Conservation (phyloP, 2,888 invertebrate species). For the Drosophila monieri region DNA sequence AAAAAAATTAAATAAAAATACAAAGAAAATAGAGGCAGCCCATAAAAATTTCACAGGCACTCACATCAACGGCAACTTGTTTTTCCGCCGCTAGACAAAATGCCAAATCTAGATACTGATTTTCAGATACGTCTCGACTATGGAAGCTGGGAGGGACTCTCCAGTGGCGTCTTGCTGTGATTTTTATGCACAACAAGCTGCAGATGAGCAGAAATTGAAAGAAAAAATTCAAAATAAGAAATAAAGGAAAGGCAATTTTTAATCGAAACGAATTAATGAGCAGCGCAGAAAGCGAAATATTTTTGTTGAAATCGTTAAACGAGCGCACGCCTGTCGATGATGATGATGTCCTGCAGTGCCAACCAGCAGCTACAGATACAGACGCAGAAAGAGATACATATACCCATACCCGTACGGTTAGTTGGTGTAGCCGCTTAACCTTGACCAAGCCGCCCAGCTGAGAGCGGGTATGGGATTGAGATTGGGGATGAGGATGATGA, state of each 20-base stretch:
- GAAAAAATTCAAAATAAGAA: conserved; percentile 39
- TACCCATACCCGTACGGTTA: conserved; percentile 36
- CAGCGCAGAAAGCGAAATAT: conserved; percentile 65
- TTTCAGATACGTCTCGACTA: conserved; percentile 21
- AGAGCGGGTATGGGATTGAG: conserved; percentile 19
- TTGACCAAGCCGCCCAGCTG: conserved; percentile 68
- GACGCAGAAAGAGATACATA: conserved; percentile 18
- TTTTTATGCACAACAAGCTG: conserved; percentile 77
- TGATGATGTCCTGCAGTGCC: conserved; percentile 78
- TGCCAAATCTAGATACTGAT: conserved; percentile 37
- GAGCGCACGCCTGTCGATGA: conserved; percentile 64
- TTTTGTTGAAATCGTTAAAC: conserved; percentile 74
- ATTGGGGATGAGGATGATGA: conserved; percentile 7
- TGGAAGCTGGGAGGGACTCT: conserved; percentile 8
- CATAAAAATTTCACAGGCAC: conserved; percentile 69
- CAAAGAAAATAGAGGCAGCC: conserved; percentile 30
- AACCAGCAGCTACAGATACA: conserved; percentile 14
- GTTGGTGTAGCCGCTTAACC: conserved; percentile 36
- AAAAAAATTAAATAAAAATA: conserved; percentile 46
- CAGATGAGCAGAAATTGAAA: conserved; percentile 59
- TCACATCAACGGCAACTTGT: conserved; percentile 70
- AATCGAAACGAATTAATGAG: conserved; percentile 80
- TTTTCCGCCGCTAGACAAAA: conserved; percentile 72
- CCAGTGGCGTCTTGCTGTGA: conserved; percentile 71
- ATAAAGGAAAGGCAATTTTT: conserved; percentile 59